phyloP scores from a whole-genome alignment of 2,113 vertebrate species.

The Mionectes macconnelli region DNA sequence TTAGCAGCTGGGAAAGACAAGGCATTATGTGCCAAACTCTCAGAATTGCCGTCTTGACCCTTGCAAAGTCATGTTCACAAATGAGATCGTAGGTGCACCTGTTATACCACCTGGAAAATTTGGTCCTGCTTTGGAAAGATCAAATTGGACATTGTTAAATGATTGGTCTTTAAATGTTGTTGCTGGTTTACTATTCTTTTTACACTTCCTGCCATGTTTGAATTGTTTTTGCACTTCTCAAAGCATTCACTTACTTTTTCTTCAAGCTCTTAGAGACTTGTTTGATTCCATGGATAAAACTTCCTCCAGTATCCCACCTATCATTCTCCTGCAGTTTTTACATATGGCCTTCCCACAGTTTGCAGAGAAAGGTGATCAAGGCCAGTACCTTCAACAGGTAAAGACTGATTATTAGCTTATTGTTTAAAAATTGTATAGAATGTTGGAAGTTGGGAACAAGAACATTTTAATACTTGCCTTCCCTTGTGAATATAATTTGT shows the following conservation, averaged over 20 bases:
- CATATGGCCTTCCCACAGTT: slow-evolving; percentile 99
- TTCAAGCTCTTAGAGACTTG: slow-evolving; percentile 93
- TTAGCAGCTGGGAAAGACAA: not conserved
- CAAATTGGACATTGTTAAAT: not conserved
- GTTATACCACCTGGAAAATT: not conserved
- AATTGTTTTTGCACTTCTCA: slow-evolving; percentile 46
- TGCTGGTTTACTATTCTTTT: not conserved
- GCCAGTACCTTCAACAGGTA: slow-evolving; percentile 98
- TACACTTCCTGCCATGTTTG: not conserved
- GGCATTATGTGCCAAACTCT: not conserved
- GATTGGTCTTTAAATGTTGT: not conserved
- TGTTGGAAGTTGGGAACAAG: not conserved
- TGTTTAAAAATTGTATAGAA: not conserved
- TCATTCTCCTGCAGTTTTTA: slow-evolving; percentile 97
- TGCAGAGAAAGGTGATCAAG: slow-evolving; percentile 97
- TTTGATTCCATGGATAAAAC: slow-evolving; percentile 99
- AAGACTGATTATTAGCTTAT: not conserved
- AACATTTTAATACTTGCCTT: not conserved
- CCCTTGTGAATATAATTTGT: not conserved
- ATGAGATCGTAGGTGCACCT: not conserved
- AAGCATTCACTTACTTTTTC: slow-evolving; percentile 64
- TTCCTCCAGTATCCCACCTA: slow-evolving; percentile 96
- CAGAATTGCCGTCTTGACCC: not conserved
- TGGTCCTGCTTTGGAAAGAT: not conserved
- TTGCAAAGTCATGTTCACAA: not conserved